phyloP scores from a whole-genome alignment of 2,888 invertebrate species.

The Ferrisia virgata region DNA sequence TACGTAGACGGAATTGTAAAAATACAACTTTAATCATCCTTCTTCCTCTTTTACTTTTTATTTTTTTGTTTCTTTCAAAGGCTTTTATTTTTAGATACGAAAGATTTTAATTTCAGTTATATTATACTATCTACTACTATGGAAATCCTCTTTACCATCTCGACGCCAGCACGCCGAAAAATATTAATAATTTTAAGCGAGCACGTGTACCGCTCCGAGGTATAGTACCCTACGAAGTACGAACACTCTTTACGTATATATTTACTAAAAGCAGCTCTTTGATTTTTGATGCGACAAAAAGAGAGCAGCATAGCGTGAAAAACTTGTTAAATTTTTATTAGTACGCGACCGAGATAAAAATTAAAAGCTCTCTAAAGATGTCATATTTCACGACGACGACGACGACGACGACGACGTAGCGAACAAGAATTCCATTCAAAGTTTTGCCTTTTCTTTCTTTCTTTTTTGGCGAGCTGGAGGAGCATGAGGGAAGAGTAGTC shows the following conservation, averaged over 20 bases:
- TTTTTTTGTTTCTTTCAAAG: neutral
- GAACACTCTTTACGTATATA: neutral
- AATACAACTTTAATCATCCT: neutral
- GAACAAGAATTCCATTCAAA: neutral
- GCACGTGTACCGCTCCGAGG: neutral
- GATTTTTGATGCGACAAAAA: constrained; percentile 3
- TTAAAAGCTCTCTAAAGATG: neutral
- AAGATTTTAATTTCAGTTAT: neutral
- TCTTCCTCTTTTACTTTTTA: too few species aligned
- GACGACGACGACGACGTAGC: too few species aligned
- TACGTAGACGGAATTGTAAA: neutral
- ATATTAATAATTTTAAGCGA: neutral
- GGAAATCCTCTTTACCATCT: neutral
- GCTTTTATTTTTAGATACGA: neutral
- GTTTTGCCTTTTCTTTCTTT: neutral
- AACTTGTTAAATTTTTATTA: neutral
- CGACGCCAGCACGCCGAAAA: neutral
- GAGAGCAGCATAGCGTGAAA: neutral
- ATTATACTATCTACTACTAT: neutral
- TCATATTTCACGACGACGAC: neutral
- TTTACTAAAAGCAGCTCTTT: neutral
- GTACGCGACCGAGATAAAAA: constrained; percentile 3
- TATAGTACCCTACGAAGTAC: neutral
- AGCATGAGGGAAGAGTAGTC: too few species aligned
- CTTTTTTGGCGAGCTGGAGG: too few species aligned